phyloP scores from a whole-genome alignment of 2,888 invertebrate genomes.

The Tridacna crocea region DNA sequence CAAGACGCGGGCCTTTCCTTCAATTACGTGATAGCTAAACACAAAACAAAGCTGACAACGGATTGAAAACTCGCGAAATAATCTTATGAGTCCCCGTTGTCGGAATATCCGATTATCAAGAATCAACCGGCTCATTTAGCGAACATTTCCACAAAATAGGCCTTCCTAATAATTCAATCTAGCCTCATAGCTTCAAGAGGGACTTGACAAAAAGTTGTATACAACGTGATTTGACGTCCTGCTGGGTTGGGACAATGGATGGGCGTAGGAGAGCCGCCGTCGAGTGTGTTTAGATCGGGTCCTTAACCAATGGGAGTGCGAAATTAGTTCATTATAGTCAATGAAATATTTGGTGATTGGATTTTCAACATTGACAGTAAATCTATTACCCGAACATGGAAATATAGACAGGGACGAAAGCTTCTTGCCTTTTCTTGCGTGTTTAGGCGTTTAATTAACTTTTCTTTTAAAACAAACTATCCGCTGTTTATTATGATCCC shows the following conservation, averaged over 20 bases:
- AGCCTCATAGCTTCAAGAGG: constrained; percentile 26
- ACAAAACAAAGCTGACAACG: constrained; percentile 34
- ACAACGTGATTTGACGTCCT: constrained; percentile 20
- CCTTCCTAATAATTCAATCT: constrained; percentile 46
- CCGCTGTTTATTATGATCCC: too few species aligned
- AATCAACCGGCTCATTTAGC: constrained; percentile 50
- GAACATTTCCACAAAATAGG: constrained; percentile 30
- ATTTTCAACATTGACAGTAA: constrained; percentile 17
- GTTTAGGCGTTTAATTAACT: too few species aligned
- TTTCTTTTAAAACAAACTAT: too few species aligned
- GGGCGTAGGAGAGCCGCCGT: background rate
- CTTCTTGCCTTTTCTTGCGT: too few species aligned
- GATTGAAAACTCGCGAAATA: constrained; percentile 31
- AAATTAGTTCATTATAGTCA: constrained; percentile 24
- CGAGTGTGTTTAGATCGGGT: constrained; percentile 21
- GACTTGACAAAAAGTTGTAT: constrained; percentile 19
- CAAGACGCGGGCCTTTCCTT: constrained; percentile 36
- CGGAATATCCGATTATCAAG: constrained; percentile 55
- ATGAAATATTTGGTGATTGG: constrained; percentile 19
- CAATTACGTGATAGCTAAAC: constrained; percentile 57
- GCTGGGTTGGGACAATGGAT: constrained; percentile 1
- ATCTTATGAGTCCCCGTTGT: constrained; percentile 50
- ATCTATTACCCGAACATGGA: background rate
- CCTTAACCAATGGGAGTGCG: constrained; percentile 16
- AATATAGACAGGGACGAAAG: background rate